phyloP scores from a whole-genome alignment of 2,113 vertebrate species.

The Oophaga pumilio region DNA sequence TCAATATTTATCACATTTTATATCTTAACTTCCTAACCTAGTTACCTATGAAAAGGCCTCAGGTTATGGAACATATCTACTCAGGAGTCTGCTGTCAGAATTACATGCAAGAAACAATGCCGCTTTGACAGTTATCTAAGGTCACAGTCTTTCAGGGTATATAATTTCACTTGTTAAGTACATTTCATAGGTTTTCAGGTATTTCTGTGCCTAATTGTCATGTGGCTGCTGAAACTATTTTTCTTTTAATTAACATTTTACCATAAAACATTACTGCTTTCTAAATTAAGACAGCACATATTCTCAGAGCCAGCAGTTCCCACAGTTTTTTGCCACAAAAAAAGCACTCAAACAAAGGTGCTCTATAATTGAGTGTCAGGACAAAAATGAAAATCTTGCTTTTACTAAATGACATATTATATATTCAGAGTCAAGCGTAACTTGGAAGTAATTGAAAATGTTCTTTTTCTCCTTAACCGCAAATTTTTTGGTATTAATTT shows the following conservation, averaged over 20 bases:
- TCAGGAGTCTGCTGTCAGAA: constrained; percentile 10
- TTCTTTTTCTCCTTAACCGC: neutral
- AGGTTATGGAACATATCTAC: constrained; percentile 19
- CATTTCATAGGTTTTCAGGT: constrained; percentile 28
- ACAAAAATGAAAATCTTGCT: constrained; percentile 13
- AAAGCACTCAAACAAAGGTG: neutral
- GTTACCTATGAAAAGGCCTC: constrained; percentile 22
- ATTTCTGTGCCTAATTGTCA: constrained; percentile 16
- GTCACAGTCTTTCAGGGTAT: constrained; percentile 29
- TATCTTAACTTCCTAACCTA: constrained; percentile 31
- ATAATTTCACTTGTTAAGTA: constrained; percentile 22
- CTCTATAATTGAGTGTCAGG: neutral
- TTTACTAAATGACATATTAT: neutral
- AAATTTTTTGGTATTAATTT: neutral
- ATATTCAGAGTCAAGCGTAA: neutral
- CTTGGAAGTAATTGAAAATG: neutral
- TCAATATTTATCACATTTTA: constrained; percentile 25
- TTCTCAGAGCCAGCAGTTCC: neutral
- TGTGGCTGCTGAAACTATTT: constrained; percentile 23
- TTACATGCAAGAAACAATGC: neutral
- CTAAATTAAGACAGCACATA: constrained; percentile 4
- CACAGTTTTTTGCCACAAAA: neutral
- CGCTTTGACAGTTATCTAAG: constrained; percentile 40
- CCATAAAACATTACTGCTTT: constrained; percentile 18
- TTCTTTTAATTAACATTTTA: constrained; percentile 44